Evolutionary conservation across 2,888 invertebrate species (phyloP), one percentile per base, ranked within the genome.

Genomic region (Drosophila fulvimacula): DNA sequence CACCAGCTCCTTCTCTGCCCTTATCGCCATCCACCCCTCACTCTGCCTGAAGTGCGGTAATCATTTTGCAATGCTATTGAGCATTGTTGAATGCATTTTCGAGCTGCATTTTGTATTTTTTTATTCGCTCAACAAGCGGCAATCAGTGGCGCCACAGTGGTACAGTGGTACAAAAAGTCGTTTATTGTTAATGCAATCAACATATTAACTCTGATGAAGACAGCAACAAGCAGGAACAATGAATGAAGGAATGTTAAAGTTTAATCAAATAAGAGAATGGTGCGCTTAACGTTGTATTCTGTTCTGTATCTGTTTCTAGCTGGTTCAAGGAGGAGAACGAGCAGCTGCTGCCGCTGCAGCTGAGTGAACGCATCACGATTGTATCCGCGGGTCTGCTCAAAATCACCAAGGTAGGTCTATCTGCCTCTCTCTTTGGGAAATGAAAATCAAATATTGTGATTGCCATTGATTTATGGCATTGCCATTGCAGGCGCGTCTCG

Each of bases 301-400:
- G 42, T 21, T 19, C 6, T 0, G 0, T n/a, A 3, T 49, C 15
- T 57, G 11, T 39, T 15, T 15, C 15, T 17, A 95, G 95, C 91
- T 96, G 96, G 96, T 95, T 95, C 92, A 94, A 95, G 66, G 96
- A 96, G 91, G 94, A 95, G 80, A 95, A 95, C 87, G 95, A 95
- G 68, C 95, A 95, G 91, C 91, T 95, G 85, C 93, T 94, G 82
- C 95, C 95, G 46, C 94, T 96, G 91, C 95, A 95, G 82, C 93
- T 95, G 80, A 95, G 95, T 42, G 94, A 95, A 77, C 92, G 95
- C 68, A 93, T 94, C 72, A 93, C 93, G 73, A 93, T 94, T 77
- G 93, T 94, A 76, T 94, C 94, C 19, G 94, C 94, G 1, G 96
- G 96, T 38, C 92, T 96, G 73, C 93, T 96, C 55, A 94, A 94